A percentile compares a stretch with the other conserved stretches of the same genome.
Evolutionary conservation across 2,113 vertebrate species (phyloP).

Genomic region (Dascyllus trimaculatus): DNA sequence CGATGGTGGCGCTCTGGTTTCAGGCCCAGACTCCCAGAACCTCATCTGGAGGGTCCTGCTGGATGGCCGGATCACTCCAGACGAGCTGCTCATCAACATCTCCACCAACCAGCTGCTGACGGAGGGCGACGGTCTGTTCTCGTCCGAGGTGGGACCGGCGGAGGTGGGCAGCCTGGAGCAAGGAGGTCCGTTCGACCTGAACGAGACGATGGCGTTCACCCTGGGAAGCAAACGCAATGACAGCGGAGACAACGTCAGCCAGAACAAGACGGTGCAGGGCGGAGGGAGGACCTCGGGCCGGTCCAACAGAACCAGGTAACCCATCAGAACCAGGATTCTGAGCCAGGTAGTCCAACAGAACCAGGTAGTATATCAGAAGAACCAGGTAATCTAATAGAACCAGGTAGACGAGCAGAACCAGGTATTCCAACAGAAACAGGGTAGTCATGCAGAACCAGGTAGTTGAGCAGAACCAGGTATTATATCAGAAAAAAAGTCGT

Average conservation of each 20-base stretch:
- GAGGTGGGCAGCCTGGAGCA: slow-evolving; percentile 82
- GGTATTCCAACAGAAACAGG: no score
- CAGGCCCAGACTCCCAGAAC: slow-evolving; percentile 83
- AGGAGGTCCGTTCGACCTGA: slow-evolving; percentile 68
- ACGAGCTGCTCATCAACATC: slow-evolving; percentile 87
- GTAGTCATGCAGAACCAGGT: no score
- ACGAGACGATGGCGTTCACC: slow-evolving; percentile 89
- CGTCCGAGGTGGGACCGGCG: slow-evolving; percentile 72
- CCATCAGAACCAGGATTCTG: neutral
- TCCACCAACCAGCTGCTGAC: slow-evolving; percentile 90
- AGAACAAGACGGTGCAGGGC: slow-evolving; percentile 85
- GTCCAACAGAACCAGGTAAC: slow-evolving; percentile 93
- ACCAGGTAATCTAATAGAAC: neutral
- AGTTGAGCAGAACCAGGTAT: no score
- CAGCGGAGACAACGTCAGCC: slow-evolving; percentile 84
- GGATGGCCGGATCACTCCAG: slow-evolving; percentile 78
- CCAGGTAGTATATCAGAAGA: neutral
- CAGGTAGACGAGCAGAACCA: no score
- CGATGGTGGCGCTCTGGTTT: slow-evolving; percentile 77
- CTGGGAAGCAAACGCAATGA: slow-evolving; percentile 83
- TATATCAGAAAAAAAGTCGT: no score
- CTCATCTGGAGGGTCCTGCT: slow-evolving; percentile 89
- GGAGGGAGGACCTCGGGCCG: slow-evolving; percentile 81
- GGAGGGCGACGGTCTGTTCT: slow-evolving; percentile 80
- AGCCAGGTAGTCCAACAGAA: no score